Evolutionary conservation across 2,888 invertebrate species (phyloP).

Genomic region (Sclerodermus sp.): DNA sequence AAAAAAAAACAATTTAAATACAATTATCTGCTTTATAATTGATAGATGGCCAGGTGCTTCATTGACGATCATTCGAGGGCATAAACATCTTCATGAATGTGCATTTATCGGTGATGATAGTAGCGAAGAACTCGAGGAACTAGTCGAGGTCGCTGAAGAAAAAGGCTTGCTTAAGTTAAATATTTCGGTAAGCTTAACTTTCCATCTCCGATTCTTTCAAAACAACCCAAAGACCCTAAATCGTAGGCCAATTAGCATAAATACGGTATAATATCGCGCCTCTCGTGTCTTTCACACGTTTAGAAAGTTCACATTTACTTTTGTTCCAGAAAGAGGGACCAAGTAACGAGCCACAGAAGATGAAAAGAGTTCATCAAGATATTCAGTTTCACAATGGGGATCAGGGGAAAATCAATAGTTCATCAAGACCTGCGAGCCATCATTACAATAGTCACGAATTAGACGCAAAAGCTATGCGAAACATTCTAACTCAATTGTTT

Average conservation of each 20-base stretch:
- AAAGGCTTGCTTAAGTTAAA: conserved; percentile 44
- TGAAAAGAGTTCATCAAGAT: conserved; percentile 67
- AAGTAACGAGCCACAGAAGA: conserved; percentile 66
- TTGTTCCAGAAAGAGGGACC: conserved; percentile 55
- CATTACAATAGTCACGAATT: conserved; percentile 43
- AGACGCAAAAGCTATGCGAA: conserved; percentile 45
- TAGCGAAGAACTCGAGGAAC: conserved; percentile 73
- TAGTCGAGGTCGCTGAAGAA: conserved; percentile 59
- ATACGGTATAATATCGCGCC: no score
- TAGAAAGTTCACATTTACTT: conserved; percentile 7
- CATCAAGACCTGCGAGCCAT: conserved; percentile 6
- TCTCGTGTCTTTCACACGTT: no score
- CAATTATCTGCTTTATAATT: background rate
- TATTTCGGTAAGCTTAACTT: no score
- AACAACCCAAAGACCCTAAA: no score
- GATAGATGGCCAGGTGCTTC: conserved; percentile 75
- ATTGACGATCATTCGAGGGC: conserved; percentile 74
- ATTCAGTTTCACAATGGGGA: conserved; percentile 62
- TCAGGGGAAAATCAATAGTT: conserved; percentile 17
- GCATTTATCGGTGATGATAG: conserved; percentile 82
- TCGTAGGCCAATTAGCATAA: no score
- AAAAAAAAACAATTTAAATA: no score
- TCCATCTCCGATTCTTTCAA: no score
- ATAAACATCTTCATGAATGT: conserved; percentile 76
- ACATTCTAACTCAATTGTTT: conserved; percentile 42